phyloP scores from a whole-genome alignment of 2,888 invertebrate species.

The Thera britannica region DNA sequence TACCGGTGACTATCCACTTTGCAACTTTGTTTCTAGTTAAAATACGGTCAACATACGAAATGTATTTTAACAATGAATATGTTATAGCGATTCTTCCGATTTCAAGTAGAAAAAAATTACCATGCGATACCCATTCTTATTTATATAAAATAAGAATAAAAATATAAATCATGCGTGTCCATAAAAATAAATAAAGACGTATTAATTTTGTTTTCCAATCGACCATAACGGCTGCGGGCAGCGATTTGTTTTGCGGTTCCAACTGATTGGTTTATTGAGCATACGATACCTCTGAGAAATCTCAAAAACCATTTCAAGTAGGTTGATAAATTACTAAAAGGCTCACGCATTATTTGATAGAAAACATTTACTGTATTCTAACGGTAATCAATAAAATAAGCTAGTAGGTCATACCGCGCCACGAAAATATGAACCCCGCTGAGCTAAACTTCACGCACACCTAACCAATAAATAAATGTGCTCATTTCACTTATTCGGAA shows the following conservation, averaged over 20 bases:
- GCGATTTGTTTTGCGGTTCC: constrained; percentile 19
- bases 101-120: neutral
- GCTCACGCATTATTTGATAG: neutral
- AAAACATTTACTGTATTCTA: neutral
- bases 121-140: no score
- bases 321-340: neutral
- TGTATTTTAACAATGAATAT: neutral
- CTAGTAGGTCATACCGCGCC: neutral
- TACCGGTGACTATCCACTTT: constrained; percentile 58
- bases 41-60: neutral
- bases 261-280: constrained; percentile 7
- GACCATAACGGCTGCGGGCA: neutral
- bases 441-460: constrained; percentile 5
- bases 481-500: neutral
- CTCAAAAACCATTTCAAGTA: neutral
- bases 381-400: constrained; percentile 1
- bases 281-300: constrained; percentile 10
- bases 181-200: constrained; percentile 1
- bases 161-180: no score
- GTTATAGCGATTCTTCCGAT: neutral
- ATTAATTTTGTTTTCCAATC: constrained; percentile 3
- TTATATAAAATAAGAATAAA: no score
- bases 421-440: constrained; percentile 10
- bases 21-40: constrained; percentile 2
- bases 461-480: neutral